Base-by-base conservation (phyloP, 2,113 vertebrate species). In the Struthio camelus region DNA sequence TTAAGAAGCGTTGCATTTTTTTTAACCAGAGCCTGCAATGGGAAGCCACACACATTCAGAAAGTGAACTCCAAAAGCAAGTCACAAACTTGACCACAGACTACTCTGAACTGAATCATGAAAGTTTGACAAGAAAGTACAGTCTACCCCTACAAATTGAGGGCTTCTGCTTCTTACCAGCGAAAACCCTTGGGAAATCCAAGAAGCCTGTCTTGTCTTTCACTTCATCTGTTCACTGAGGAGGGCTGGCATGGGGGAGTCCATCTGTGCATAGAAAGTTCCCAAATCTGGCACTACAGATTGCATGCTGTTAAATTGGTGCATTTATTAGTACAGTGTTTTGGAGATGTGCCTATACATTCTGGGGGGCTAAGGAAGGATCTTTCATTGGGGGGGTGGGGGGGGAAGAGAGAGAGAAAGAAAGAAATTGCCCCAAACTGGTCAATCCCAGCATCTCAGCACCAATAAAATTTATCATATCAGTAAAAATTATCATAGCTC, bases 161-260 rank as follows among this genome's bases (percentile, higher is more conserved):
- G 76, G 30, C 30, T 93, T 95, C 85, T 83, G 59, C 12, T 4
- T 86, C 85, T 92, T 89, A 89, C 50, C 70, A 91, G 6, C 58
- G n/a, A 93, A 93, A 96, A 72, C 70, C 44, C 87, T 53, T 10
- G 27, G 81, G 91, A 95, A 94, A 96, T 86, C 82, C 82, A 93
- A 80, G 72, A 93, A 94, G 87, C 24, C 79, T 83, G 90, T 97
- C 91, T 85, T 94, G 93, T 96, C 96, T 97, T 79, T 95, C 93
- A 85, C 90, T 95, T 96, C 87, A 93, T 96, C 85, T 96, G 89
- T 89, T 89, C 89, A 67, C 69, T 78, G 70, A 11, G 54, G 76
- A 12, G 28, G 13, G 30, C 54, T 59, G 56, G 16, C 30, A 58
- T 58, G 56, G 66, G 40, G 6, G 1, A 9, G 13, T 91, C 96